Evolutionary conservation across 2,888 invertebrate genomes (phyloP), one percentile per base, ranked within the genome.

Genomic region (Drosophila longiperda): DNA sequence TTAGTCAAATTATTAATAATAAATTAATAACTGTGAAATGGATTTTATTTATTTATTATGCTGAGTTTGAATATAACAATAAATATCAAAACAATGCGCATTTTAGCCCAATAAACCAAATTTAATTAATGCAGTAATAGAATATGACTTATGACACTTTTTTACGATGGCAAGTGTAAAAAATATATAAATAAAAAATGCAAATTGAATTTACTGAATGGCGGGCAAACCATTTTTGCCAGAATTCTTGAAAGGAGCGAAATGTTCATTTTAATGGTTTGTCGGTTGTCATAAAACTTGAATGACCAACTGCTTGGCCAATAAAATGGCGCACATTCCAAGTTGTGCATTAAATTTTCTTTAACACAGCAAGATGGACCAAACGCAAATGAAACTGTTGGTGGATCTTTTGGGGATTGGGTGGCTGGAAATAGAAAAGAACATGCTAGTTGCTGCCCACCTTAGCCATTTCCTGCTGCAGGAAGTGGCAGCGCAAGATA

Each of bases 271-370:
- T 45, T 45, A 23, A 45, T 23, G 42, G 50, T 34, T n/a, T 32
- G 17, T 48, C 17, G 42, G 20, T 7, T 29, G 61, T 62, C 62
- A 60, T 74, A 66, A 81, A 64, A 82, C 42, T 52, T 54, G 45
- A 58, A 68, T 66, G 78, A 45, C 74, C 70, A 79, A 70, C 64
- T 66, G 69, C 60, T 65, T 54, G 62, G 66, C 48, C 66, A 79
- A 60, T 62, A 78, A 66, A 78, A 82, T 63, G 54, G 65, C 61
- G 54, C 45, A 45, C 64, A 69, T 81, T 75, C 67, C 67, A 60
- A 73, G 64, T 57, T 72, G 52, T 69, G 62, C 64, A 70, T 82
- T 69, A 66, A 67, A 82, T 80, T 82, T 58, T 73, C 75, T 82
- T 80, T 73, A 58, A 60, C 65, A 48, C 65, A 48, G 52, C 66